phyloP scores from a whole-genome alignment of 92 coral and sea anemone genomes.

The Porites rus region DNA sequence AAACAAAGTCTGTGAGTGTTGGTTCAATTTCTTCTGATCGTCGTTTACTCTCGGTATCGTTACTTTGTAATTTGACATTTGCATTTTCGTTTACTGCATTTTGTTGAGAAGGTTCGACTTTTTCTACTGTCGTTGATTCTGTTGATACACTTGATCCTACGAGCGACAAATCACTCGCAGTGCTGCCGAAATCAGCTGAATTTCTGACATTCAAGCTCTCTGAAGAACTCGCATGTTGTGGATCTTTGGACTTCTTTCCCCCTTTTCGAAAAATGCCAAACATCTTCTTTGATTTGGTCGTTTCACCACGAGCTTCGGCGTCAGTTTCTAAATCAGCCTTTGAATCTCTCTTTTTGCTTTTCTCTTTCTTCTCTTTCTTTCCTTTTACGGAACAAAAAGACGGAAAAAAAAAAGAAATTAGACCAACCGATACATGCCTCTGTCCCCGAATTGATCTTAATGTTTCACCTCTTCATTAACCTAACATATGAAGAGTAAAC shows the following conservation, averaged over 20 bases:
- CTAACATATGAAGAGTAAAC: too few relatives aligned
- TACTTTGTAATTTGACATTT: neutral
- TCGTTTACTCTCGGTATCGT: too few relatives aligned
- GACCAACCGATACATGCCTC: neutral
- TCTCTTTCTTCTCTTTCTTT: slow-evolving; percentile 42
- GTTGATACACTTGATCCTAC: slow-evolving; percentile 2
- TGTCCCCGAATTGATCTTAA: too few relatives aligned
- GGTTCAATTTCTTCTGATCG: too few relatives aligned
- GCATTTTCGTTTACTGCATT: neutral
- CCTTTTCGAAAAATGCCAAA: slow-evolving; percentile 38
- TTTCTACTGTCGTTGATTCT: neutral
- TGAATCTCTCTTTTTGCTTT: slow-evolving; percentile 30
- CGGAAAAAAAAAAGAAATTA: neutral
- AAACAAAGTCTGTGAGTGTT: too few relatives aligned
- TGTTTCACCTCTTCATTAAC: too few relatives aligned
- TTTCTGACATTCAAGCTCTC: slow-evolving; percentile 43
- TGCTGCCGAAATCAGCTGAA: slow-evolving; percentile 22
- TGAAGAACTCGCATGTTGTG: slow-evolving; percentile 9
- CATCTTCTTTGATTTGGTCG: slow-evolving; percentile 4
- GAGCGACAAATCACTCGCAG: slow-evolving; percentile 15
- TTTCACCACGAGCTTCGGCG: neutral
- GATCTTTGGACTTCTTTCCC: slow-evolving; percentile 29
- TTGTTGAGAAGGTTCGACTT: neutral
- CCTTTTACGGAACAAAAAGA: slow-evolving; percentile 6
- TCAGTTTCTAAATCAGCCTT: slow-evolving; percentile 9